Percentiles rank a stretch among this genome's conserved stretches.
Evolutionary conservation across 2,113 vertebrate genomes (phyloP).

Genomic region (Bos taurus): ARS-UCD2.0 NC_037356.1:49685001-49685500

Average conservation of each 20-base stretch:
- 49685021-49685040: background rate
- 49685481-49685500: fast-evolving
- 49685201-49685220: fast-evolving
- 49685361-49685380: fast-evolving
- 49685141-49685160: background rate
- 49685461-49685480: fast-evolving
- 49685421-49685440: background rate
- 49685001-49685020: background rate
- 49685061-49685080: background rate
- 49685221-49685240: background rate
- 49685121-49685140: background rate
- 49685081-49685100: background rate
- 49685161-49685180: background rate
- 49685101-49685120: background rate
- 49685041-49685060: background rate
- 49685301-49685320: fast-evolving
- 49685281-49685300: background rate
- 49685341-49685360: fast-evolving
- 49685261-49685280: background rate
- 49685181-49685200: background rate
- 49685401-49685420: fast-evolving
- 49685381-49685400: background rate
- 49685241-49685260: background rate
- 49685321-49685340: background rate
- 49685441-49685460: background rate